Base-by-base conservation (phyloP, 1,140 invertebrate species). In the Drosophila novamexicana region DNA sequence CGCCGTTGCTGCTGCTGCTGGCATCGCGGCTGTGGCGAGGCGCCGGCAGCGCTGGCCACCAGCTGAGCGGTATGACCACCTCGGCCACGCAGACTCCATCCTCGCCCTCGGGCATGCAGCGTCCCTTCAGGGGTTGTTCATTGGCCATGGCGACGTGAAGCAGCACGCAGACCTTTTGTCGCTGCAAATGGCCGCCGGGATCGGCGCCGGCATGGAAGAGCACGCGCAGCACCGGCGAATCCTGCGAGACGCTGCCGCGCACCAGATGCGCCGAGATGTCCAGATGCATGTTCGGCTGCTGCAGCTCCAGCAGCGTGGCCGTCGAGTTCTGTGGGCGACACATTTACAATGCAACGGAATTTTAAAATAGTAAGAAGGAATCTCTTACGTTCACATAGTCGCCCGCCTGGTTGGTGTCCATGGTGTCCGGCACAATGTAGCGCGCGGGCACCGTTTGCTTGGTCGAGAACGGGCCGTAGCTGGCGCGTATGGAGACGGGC, bases 221-320 rank as follows among this genome's bases (percentile, higher is more conserved):
- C 0, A 98, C 97, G 39, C 97, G 93, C 1, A 98, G 92, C 1
- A 98, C 96, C 0, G 97, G 97, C 8, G 96, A 96, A 85, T 98
- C 97, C 32, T 97, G 94, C 1, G 96, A 95, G 10, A 98, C 94
- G 77, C 96, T 96, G n/a, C 94, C 93, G 1, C 96, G 95, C 0
- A 98, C 97, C n/a, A 98, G 93, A 91, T 98, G 97, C 0, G 97
- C 97, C 7, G 96, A 97, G 92, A 98, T 96, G 84, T 98, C 97
- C 61, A 98, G 92, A 85, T 97, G 95, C 72, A 96, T 94, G 1
- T 95, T 95, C 0, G 95, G 94, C 5, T 96, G 93, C 92, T 96
- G 95, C 6, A 95, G 92, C 82, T 96, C 95, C 52, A 92, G 68
- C 54, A 92, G 49, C 8, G 92, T 91, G 12, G 84, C 90, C 42